phyloP scores from a whole-genome alignment of 1,140 invertebrate genomes.

The Ylistrum balloti region DNA sequence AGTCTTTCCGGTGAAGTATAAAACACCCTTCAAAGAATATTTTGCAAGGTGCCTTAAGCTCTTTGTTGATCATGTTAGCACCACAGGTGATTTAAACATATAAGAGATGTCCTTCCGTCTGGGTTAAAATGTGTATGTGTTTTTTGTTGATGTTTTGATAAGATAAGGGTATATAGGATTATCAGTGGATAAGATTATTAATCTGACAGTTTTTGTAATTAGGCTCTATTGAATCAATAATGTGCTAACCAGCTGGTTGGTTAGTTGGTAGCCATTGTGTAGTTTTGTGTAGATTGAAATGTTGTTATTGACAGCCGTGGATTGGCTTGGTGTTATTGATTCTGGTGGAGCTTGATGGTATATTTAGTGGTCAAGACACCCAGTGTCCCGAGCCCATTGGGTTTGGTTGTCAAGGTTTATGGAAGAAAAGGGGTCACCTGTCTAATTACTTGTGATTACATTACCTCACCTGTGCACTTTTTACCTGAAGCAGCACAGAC shows the following conservation, averaged over 20 bases:
- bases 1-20: constrained; percentile 9
- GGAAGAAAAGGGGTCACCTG: not conserved
- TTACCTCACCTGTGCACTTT: constrained; percentile 32
- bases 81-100: not conserved
- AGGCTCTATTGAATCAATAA: not conserved
- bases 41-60: constrained; percentile 15
- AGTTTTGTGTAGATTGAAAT: constrained; percentile 8
- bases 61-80: not conserved
- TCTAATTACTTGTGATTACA: constrained; percentile 24
- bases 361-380: constrained; percentile 4
- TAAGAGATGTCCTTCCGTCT: not conserved
- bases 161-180: not conserved
- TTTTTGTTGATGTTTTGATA: not conserved
- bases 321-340: not conserved
- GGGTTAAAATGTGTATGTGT: not conserved
- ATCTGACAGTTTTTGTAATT: constrained; percentile 21
- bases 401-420: constrained; percentile 14
- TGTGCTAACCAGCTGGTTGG: not conserved
- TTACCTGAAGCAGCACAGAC: constrained; percentile 32
- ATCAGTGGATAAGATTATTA: not conserved
- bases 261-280: not conserved
- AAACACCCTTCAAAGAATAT: not conserved
- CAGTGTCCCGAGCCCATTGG: not conserved
- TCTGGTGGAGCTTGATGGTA: constrained; percentile 7
- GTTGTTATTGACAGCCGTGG: not conserved